Evolutionary conservation across 2,113 vertebrate genomes (phyloP), one percentile per base, ranked within the genome.

Genomic region (Aphyosemion australe): DNA sequence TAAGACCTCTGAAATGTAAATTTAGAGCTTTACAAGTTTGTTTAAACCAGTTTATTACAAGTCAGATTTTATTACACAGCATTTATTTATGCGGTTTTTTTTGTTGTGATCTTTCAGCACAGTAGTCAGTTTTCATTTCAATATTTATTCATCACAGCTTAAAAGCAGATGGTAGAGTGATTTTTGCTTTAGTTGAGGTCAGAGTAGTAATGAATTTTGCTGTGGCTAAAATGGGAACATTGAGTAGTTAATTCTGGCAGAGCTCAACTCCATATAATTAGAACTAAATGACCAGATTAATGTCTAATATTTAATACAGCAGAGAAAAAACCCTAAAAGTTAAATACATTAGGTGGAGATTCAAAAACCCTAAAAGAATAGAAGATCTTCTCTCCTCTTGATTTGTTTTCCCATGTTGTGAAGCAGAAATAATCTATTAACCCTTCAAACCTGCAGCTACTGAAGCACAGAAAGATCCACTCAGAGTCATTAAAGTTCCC

Each of bases 391-490:
- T 65, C 3, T 26, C 26, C 26, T 2, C 69, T 61, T 67, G 50
- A 57, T 65, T 74, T 76, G 6, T 37, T 45, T 56, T 61, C 32
- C 26, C 14, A 61, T 58, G 62, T 43, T 59, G 55, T 53, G 6
- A 75, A 72, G 67, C 49, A 63, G 67, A 50, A 80, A 66, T 62
- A 34, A 46, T 55, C 74, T 61, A 76, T 76, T 76, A 78, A 71
- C 78, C 59, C 58, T 68, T 67, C 61, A 67, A 76, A 66, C 77
- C 65, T 13, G 48, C 26, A 69, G 76, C 70, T 55, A 41, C 15
- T 46, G 65, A 55, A 69, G 73, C 79, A 55, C 55, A 65, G 53
- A 65, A 14, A 0, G 48, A 49, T 39, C 65, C 54, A 31, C 13
- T 57, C 47, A 34, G n/a, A n/a, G 55, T 71, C 49, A 48, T 65